Percentiles rank a stretch among this genome's conserved stretches.
Evolutionary conservation across 2,797 vertebrate species (phyloP).

Genomic region (Orestias chungarensis): DNA sequence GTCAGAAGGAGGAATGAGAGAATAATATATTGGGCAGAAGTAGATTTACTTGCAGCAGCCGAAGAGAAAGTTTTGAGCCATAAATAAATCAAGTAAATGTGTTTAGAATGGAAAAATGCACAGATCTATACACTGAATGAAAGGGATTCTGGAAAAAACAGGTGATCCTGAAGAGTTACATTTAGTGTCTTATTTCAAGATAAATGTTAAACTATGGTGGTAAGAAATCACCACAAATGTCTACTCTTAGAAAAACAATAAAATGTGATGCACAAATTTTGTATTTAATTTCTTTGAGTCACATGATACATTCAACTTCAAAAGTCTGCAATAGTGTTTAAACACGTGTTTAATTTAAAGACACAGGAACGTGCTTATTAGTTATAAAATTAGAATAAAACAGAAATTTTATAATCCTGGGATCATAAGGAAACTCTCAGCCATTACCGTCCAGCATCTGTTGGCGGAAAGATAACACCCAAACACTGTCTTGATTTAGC

Average conservation of each 20-base stretch:
- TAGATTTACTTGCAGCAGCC: not conserved
- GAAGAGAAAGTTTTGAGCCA: not conserved
- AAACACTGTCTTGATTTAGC: conserved; percentile 63
- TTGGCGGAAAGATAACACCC: conserved; percentile 67
- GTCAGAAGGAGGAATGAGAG: not conserved
- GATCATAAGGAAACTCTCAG: conserved; percentile 4
- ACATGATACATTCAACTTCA: not conserved
- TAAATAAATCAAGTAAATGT: conserved; percentile 2
- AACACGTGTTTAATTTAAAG: not conserved
- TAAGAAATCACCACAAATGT: not conserved
- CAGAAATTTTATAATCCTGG: conserved; percentile 18
- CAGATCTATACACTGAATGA: not conserved
- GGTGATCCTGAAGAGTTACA: not conserved
- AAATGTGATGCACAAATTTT: not conserved
- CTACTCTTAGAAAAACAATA: not conserved
- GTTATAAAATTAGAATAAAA: not conserved
- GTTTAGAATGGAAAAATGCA: not conserved
- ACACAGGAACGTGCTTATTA: not conserved
- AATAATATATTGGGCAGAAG: not conserved
- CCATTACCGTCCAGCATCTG: conserved; percentile 62
- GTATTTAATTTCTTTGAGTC: not conserved
- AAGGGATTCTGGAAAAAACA: not conserved
- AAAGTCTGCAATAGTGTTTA: not conserved
- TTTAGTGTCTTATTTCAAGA: not conserved
- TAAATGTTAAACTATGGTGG: not conserved